Evolutionary conservation across 2,113 vertebrate species (phyloP).

Genomic region (Saguinus midas): DNA sequence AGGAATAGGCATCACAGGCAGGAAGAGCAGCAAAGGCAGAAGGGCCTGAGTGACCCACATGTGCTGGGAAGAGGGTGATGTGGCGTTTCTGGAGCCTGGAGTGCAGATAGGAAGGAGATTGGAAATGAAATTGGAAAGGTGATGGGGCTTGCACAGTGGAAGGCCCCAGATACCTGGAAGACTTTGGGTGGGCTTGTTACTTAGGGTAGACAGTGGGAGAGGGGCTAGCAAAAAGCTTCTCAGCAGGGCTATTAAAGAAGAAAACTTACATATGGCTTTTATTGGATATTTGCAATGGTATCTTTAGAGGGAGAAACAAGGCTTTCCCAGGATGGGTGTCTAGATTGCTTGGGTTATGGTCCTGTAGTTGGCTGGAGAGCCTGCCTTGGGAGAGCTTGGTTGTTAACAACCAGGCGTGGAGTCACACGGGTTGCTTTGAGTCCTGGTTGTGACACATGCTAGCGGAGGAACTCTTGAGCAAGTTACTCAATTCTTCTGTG

Average conservation of each 20-base stretch:
- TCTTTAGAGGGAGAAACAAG: accelerated
- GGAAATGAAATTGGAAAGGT: neutral
- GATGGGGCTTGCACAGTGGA: neutral
- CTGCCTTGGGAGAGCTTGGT: accelerated
- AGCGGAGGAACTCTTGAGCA: neutral
- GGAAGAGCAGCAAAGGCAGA: neutral
- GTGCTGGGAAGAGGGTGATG: accelerated
- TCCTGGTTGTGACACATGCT: neutral
- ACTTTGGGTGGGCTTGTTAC: neutral
- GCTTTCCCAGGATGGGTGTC: neutral
- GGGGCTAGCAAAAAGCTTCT: neutral
- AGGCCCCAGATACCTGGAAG: neutral
- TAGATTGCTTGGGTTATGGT: accelerated
- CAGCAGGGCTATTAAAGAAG: too few species aligned
- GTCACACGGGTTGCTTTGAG: accelerated
- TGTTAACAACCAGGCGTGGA: accelerated
- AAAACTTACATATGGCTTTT: accelerated
- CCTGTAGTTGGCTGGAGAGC: neutral
- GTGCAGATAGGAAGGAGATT: too few species aligned
- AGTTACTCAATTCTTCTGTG: neutral
- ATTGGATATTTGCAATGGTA: accelerated
- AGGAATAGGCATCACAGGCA: accelerated
- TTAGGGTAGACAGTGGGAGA: accelerated
- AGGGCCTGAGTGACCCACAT: neutral
- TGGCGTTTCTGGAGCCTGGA: accelerated